Conservation (phyloP, 2,113 vertebrate species). For the Barnardius zonarius region DNA sequence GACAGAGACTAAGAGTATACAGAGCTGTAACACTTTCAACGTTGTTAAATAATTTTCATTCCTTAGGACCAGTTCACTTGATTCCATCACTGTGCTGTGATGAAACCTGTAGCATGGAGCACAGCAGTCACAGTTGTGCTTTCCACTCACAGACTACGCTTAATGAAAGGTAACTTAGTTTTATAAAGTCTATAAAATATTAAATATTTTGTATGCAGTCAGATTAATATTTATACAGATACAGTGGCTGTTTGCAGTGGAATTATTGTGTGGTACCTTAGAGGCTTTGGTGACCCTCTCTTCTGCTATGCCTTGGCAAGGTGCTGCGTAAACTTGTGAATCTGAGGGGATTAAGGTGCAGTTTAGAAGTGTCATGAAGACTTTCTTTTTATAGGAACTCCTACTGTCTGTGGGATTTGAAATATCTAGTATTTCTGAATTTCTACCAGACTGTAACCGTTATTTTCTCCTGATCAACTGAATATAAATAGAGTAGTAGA, state of each 20-base stretch:
- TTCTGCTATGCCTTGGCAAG: background rate
- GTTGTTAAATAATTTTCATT: constrained; percentile 5
- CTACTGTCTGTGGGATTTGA: background rate
- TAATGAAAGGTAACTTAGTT: constrained; percentile 79
- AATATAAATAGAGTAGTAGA: background rate
- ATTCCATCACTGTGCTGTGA: constrained; percentile 88
- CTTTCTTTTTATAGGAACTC: background rate
- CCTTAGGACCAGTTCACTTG: constrained; percentile 84
- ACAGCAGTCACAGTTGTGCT: constrained; percentile 68
- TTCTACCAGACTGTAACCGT: background rate
- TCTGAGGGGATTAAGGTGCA: background rate
- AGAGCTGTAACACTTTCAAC: background rate
- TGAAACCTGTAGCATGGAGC: constrained; percentile 78
- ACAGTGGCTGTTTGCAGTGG: background rate
- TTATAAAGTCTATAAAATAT: background rate
- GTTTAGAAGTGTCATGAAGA: background rate
- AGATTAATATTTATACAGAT: background rate
- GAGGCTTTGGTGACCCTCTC: background rate
- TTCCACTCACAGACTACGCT: constrained; percentile 80
- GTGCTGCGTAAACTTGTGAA: background rate
- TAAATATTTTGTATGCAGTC: background rate
- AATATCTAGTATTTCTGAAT: background rate
- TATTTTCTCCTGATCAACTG: background rate
- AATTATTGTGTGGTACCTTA: background rate
- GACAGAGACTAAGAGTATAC: background rate